Base-by-base conservation (phyloP, 2,888 invertebrate species). In the Euclidia mi region DNA sequence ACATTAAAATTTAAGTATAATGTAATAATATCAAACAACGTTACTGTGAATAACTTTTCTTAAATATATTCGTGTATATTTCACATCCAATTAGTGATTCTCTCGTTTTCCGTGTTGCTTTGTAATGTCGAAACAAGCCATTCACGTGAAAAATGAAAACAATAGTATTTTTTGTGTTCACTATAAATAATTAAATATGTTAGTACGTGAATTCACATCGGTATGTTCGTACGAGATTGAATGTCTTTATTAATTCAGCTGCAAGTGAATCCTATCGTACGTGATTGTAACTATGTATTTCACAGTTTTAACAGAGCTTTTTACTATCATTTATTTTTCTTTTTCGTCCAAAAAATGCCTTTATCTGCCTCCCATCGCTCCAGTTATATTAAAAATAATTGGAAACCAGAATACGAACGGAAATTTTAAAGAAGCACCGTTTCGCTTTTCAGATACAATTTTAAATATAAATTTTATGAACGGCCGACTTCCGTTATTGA, bases 361-460 rank as follows among this genome's bases (percentile, higher is more conserved):
- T 66, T 66, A 45, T 60, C 51, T 55, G 63, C 42, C 37, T 57
- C 32, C 53, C 45, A 56, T 57, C 56, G 55, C 52, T 55, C 28
- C 61, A 46, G 48, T 71, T 35, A 57, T 59, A 64, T 59, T 71
- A 60, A 71, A 68, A 62, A 62, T 71, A 71, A 71, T 68, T 71
- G 68, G 65, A 62, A 71, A 62, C 68, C 65, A 65, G 58, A 57
- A 52, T 60, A 68, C 56, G 53, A 62, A 49, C 57, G 57, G 29
- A 56, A 55, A 48, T 53, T 60, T 51, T 56, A 63, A 71, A 63
- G 47, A 69, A 65, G 51, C 56, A 55, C 52, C 56, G 42, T 71
- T 69, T 42, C 51, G 42, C 20, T 47, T 63, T 60, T 42, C 65
- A 50, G 55, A 50, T 49, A 58, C 47, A 69, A 72, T 65, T 69